A percentile compares a stretch with the other conserved stretches of the same genome.
Conservation (phyloP, 2,888 invertebrate genomes). For the Cosmorhoe ocellata region DNA sequence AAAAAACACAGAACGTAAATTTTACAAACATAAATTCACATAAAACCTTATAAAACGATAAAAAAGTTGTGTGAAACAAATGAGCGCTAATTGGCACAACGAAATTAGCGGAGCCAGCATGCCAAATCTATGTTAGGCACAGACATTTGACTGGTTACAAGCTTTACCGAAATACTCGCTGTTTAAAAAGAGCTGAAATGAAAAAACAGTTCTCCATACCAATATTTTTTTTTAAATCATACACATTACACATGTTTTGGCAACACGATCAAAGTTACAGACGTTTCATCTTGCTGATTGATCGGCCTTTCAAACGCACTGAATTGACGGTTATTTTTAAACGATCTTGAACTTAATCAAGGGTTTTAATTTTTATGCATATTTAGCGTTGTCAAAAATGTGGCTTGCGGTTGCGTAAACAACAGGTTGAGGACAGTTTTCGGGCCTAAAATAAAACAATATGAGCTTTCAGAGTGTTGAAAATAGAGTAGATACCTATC, state of each 20-base stretch:
- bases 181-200: no score
- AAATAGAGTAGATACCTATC: slow-evolving; percentile 77
- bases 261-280: slow-evolving; percentile 43
- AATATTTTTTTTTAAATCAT: background rate
- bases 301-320: slow-evolving; percentile 34
- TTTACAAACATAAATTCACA: no score
- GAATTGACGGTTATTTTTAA: slow-evolving; percentile 27
- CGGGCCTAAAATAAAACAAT: slow-evolving; percentile 75
- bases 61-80: no score
- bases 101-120: no score
- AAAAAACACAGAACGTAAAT: no score
- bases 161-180: no score
- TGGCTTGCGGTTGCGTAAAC: no score
- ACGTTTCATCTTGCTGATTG: slow-evolving; percentile 31
- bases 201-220: no score
- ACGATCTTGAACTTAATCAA: slow-evolving; percentile 29
- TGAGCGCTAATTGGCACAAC: no score
- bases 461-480: slow-evolving; percentile 70
- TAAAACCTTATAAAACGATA: no score
- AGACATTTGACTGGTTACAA: no score
- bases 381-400: slow-evolving; percentile 12
- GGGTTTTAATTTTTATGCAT: slow-evolving; percentile 5
- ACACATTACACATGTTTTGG: slow-evolving; percentile 32
- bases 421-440: slow-evolving; percentile 57
- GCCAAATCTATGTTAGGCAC: no score